These are phyloP conservation scores for Paracyclopina nana DNA, from an alignment of 1,140 invertebrate species.

Conservation along the genomic window DNA sequence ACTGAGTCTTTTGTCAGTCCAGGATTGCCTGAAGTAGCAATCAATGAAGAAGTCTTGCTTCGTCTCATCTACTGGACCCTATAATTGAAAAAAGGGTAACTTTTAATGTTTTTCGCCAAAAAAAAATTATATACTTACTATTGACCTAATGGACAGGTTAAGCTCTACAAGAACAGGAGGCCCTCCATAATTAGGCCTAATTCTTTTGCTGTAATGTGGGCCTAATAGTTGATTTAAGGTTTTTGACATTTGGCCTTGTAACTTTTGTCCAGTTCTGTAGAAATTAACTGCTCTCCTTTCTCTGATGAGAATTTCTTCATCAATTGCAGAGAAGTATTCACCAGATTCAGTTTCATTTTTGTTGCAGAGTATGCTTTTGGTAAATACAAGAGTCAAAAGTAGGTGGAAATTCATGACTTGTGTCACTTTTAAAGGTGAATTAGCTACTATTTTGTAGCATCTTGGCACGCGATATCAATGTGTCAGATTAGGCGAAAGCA, in stretches of 20 bases:
- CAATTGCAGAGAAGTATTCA: too few relatives aligned
- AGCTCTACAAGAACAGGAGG: neutral
- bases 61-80: constrained; percentile 16
- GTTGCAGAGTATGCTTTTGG: too few relatives aligned
- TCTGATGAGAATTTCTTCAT: too few relatives aligned
- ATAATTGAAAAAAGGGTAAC: neutral
- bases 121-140: too few relatives aligned
- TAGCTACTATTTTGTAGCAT: too few relatives aligned
- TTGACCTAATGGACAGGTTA: neutral
- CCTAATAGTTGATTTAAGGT: neutral
- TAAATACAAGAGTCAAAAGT: too few relatives aligned
- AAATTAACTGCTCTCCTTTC: neutral
- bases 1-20: constrained; percentile 3
- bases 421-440: too few relatives aligned
- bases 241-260: neutral
- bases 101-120: too few relatives aligned
- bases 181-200: neutral
- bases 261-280: neutral
- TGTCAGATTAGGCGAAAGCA: too few relatives aligned
- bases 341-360: too few relatives aligned
- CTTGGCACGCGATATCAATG: too few relatives aligned
- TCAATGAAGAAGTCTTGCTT: constrained; percentile 21
- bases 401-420: too few relatives aligned
- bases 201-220: neutral
- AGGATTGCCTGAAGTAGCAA: constrained; percentile 13